phyloP scores from a whole-genome alignment of 2,888 invertebrate genomes.

The Cetonia aurata region DNA sequence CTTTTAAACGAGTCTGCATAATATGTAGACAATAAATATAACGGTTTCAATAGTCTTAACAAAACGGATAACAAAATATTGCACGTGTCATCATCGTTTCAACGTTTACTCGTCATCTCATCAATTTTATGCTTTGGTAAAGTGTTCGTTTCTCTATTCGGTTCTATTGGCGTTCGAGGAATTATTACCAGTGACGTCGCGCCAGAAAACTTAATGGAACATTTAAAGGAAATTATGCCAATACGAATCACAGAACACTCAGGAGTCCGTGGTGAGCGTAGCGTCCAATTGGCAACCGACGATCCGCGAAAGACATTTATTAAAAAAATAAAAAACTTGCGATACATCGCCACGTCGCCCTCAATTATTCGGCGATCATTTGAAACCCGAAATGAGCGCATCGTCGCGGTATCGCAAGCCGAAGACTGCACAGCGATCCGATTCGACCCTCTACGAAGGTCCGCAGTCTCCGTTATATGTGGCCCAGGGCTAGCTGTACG shows the following conservation, averaged over 20 bases:
- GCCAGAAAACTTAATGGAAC: conserved; percentile 11
- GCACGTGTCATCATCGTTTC: conserved; percentile 48
- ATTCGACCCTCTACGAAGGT: conserved; percentile 62
- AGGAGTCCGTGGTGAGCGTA: conserved; percentile 45
- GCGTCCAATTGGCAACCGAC: conserved; percentile 59
- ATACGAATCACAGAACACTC: conserved; percentile 44
- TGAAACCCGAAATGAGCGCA: conserved; percentile 48
- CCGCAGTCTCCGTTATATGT: conserved; percentile 69
- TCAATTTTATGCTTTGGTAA: conserved; percentile 23
- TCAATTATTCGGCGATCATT: conserved; percentile 3
- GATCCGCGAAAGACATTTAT: conserved; percentile 29
- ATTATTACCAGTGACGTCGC: conserved; percentile 1
- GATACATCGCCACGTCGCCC: conserved; percentile 56
- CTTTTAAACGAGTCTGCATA: conserved; percentile 16
- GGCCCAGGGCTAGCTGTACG: conserved; percentile 70
- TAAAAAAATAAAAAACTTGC: conserved; percentile 52
- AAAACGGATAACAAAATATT: conserved; percentile 50
- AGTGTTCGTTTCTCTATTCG: background rate
- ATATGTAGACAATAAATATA: conserved; percentile 34
- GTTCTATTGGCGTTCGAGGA: conserved; percentile 15
- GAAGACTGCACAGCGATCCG: conserved; percentile 65
- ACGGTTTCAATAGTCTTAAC: conserved; percentile 37
- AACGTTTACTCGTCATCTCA: background rate
- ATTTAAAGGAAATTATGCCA: conserved; percentile 37
- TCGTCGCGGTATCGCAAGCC: conserved; percentile 63